phyloP scores from a whole-genome alignment of 2,888 invertebrate genomes.

The Acleris sparsana region DNA sequence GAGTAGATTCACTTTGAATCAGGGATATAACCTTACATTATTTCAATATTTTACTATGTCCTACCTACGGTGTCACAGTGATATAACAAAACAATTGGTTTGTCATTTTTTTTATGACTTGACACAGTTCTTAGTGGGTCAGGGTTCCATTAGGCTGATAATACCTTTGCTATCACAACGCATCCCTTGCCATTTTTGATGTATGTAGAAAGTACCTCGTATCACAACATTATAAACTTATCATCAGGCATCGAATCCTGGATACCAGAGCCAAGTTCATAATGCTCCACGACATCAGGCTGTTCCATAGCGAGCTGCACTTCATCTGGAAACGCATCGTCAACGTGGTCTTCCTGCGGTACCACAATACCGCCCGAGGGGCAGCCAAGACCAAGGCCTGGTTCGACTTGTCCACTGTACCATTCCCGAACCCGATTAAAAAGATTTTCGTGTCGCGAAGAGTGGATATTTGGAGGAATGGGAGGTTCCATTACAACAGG shows the following conservation, averaged over 20 bases:
- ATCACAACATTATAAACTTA: conserved; percentile 7
- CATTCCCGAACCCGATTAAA: conserved; percentile 86
- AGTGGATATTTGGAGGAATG: conserved; percentile 87
- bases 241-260: conserved; percentile 85
- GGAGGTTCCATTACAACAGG: conserved; percentile 81
- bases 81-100: too few relatives aligned
- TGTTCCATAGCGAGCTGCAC: conserved; percentile 86
- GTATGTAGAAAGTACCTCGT: too few relatives aligned
- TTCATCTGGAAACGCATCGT: conserved; percentile 91
- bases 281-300: conserved; percentile 86
- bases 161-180: too few relatives aligned
- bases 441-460: conserved; percentile 84
- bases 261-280: conserved; percentile 89
- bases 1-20: too few relatives aligned
- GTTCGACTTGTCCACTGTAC: conserved; percentile 89
- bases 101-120: too few relatives aligned
- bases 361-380: conserved; percentile 67
- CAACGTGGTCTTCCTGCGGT: conserved; percentile 88
- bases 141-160: too few relatives aligned
- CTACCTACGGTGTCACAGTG: too few relatives aligned
- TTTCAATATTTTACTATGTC: too few relatives aligned
- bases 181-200: too few relatives aligned
- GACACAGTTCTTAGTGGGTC: too few relatives aligned
- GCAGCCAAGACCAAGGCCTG: conserved; percentile 73
- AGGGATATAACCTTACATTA: too few relatives aligned